Evolutionary conservation across 2,113 vertebrate genomes (phyloP).

Genomic region (Psephotus haematonotus): DNA sequence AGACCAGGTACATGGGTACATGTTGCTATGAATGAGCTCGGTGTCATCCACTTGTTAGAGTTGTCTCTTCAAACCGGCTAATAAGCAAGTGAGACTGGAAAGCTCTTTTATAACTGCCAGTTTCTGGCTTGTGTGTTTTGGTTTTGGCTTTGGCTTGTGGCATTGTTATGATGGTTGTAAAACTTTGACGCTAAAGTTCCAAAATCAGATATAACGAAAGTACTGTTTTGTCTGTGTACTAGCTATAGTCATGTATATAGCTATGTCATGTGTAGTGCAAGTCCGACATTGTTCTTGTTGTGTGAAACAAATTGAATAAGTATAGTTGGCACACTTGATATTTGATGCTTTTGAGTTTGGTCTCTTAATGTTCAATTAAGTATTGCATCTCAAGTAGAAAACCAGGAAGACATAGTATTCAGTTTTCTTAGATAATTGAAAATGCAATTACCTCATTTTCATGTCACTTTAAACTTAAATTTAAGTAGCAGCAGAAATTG

Average conservation of each 20-base stretch:
- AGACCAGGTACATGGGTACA: not conserved
- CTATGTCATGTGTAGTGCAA: not conserved
- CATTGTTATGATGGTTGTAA: not conserved
- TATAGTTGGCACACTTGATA: not conserved
- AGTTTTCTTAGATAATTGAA: slow-evolving; percentile 53
- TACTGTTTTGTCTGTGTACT: not conserved
- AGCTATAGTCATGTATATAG: not conserved
- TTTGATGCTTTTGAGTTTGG: not conserved
- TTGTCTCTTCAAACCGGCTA: not conserved
- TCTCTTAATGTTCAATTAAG: slow-evolving; percentile 5
- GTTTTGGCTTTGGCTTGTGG: not conserved
- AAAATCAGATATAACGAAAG: not conserved
- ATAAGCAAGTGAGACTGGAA: slow-evolving; percentile 36
- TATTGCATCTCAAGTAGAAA: slow-evolving; percentile 11
- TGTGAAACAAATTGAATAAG: not conserved
- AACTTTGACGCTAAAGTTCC: not conserved
- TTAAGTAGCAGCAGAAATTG: slow-evolving; percentile 49
- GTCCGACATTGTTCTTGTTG: not conserved
- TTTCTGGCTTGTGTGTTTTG: not conserved
- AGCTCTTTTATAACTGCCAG: not conserved
- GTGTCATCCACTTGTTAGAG: not conserved
- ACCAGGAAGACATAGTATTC: not conserved
- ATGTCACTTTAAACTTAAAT: slow-evolving; percentile 51
- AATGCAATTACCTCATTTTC: slow-evolving; percentile 59
- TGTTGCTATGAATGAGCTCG: slow-evolving; percentile 22